These are phyloP conservation scores for Muscidifurax raptorellus DNA, from an alignment of 1,140 invertebrate genomes.

Conservation along the genomic window DNA sequence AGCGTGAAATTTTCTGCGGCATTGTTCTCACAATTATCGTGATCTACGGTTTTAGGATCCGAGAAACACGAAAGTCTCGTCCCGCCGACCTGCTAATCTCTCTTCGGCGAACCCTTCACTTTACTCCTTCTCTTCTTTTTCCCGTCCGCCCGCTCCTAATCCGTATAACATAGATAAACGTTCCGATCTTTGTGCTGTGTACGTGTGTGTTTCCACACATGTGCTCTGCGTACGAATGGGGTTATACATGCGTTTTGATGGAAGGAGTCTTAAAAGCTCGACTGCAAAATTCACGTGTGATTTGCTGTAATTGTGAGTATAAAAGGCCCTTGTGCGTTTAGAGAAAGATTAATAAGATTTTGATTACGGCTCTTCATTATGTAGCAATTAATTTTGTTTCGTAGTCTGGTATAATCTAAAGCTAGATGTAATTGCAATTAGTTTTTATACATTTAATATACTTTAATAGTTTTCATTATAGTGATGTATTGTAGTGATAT, in stretches of 20 bases:
- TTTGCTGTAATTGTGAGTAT: not conserved
- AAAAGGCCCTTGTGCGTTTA: not conserved
- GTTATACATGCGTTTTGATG: constrained; percentile 50
- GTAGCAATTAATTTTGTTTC: not conserved
- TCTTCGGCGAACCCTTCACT: constrained; percentile 72
- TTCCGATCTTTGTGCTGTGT: constrained; percentile 43
- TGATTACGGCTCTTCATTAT: not conserved
- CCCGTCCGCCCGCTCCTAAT: constrained; percentile 11
- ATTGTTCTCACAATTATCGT: constrained; percentile 77
- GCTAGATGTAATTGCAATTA: too few relatives aligned
- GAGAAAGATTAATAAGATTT: not conserved
- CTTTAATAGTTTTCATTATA: not conserved
- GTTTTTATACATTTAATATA: not conserved
- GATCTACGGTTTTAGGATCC: constrained; percentile 74
- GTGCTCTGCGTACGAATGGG: constrained; percentile 10
- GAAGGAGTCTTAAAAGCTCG: constrained; percentile 21
- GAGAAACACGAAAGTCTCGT: constrained; percentile 72
- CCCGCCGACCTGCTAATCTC: constrained; percentile 68
- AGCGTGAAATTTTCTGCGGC: constrained; percentile 70
- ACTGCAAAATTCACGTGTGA: not conserved
- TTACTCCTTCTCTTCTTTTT: constrained; percentile 55
- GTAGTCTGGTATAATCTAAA: too few relatives aligned
- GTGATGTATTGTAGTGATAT: too few relatives aligned
- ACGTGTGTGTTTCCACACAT: constrained; percentile 33
- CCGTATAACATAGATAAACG: constrained; percentile 39